Evolutionary conservation across 2,113 vertebrate species (phyloP).

Genomic region (Entelurus aequoreus): DNA sequence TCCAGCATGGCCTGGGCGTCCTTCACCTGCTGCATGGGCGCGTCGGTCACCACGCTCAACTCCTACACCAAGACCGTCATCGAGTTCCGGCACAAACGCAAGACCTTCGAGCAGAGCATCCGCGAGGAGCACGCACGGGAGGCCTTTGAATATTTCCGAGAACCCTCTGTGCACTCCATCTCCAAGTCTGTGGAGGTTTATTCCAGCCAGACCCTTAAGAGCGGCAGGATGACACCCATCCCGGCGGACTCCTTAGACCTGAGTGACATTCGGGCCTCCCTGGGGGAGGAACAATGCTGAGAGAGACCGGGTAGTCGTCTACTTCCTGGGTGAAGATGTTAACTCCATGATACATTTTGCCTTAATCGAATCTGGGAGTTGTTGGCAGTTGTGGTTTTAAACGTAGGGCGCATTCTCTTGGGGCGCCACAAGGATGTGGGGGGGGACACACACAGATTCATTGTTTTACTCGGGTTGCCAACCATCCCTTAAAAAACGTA

Average conservation of each 20-base stretch:
- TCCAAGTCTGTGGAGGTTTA: constrained; percentile 61
- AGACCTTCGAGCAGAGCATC: constrained; percentile 86
- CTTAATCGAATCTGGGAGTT: constrained; percentile 40
- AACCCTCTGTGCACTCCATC: constrained; percentile 75
- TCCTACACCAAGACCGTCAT: constrained; percentile 97
- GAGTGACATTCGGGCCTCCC: constrained; percentile 58
- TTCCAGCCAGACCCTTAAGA: constrained; percentile 40
- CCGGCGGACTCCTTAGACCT: constrained; percentile 51
- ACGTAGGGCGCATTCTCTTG: no score
- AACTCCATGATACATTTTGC: constrained; percentile 34
- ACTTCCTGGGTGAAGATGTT: background rate
- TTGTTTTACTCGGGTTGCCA: no score
- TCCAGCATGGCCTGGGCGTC: constrained; percentile 91
- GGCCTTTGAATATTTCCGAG: constrained; percentile 81
- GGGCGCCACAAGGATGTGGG: no score
- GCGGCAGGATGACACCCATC: constrained; percentile 54
- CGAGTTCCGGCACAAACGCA: constrained; percentile 94
- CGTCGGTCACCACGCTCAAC: constrained; percentile 93
- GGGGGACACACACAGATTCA: no score
- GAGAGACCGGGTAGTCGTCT: background rate
- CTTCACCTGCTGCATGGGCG: constrained; percentile 95
- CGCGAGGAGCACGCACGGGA: constrained; percentile 82
- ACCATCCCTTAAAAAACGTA: no score
- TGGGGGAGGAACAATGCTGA: constrained; percentile 70
- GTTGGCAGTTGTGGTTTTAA: background rate